A percentile compares a stretch with the other conserved stretches of the same genome.
phyloP scores from a whole-genome alignment of 2,888 invertebrate genomes.

The Bellardia bayeri region DNA sequence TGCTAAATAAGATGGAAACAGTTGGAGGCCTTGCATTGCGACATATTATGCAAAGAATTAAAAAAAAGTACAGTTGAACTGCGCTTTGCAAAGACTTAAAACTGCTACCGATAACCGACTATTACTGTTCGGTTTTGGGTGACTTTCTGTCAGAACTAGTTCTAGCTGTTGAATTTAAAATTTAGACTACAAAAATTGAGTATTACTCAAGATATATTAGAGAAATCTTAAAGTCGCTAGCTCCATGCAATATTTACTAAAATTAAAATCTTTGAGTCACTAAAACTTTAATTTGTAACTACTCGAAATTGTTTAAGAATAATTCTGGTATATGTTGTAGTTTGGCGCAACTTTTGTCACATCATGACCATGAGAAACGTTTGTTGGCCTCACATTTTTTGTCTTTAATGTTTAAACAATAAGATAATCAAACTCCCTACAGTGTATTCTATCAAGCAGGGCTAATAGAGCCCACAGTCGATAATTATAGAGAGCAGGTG shows the following conservation, averaged over 20 bases:
- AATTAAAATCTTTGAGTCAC: too few relatives aligned
- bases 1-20: neutral
- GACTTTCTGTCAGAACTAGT: too few relatives aligned
- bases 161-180: too few relatives aligned
- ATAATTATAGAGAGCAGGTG: conserved; percentile 92
- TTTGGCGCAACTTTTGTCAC: conserved; percentile 29
- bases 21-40: neutral
- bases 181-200: too few relatives aligned
- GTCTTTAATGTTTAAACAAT: conserved; percentile 85
- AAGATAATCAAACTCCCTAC: conserved; percentile 85
- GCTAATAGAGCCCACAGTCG: conserved; percentile 88
- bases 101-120: too few relatives aligned
- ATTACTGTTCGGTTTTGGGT: too few relatives aligned
- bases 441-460: conserved; percentile 89
- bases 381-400: conserved; percentile 90
- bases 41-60: neutral
- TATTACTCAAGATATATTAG: too few relatives aligned
- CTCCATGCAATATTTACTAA: too few relatives aligned
- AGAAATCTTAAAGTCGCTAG: too few relatives aligned
- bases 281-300: conserved; percentile 82
- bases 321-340: neutral
- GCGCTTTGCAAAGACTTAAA: too few relatives aligned
- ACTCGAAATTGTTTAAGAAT: conserved; percentile 83
- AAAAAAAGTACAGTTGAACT: conserved; percentile 29
- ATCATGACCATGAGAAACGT: conserved; percentile 88